Percentiles rank a stretch among this genome's conserved stretches.
Conservation (phyloP, 2,888 invertebrate species). For the Sphaerophoria taeniata region DNA sequence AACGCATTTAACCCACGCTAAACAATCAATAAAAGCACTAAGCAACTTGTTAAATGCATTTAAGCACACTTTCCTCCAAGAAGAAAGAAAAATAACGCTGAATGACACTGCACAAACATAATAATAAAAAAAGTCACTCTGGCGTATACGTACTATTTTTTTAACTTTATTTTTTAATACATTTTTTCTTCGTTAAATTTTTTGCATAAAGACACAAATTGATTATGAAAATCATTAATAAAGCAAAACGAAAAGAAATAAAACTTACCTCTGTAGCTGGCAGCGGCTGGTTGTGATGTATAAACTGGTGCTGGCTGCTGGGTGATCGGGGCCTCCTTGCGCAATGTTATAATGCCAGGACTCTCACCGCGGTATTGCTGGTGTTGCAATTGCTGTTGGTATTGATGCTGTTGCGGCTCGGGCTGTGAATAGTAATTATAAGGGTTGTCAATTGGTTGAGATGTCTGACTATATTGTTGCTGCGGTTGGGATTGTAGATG, state of each 20-base stretch:
- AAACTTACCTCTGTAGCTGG: constrained; percentile 86
- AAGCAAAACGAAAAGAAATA: background rate
- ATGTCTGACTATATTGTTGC: constrained; percentile 67
- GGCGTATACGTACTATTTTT: constrained; percentile 57
- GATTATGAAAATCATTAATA: background rate
- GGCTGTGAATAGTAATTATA: constrained; percentile 83
- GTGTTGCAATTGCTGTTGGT: constrained; percentile 73
- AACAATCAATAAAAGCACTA: too few species aligned
- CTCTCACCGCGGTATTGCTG: constrained; percentile 82
- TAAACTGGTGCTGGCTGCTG: constrained; percentile 90
- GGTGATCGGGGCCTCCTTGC: constrained; percentile 89
- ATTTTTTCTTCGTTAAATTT: background rate
- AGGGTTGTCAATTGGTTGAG: constrained; percentile 79
- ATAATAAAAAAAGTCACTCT: constrained; percentile 3
- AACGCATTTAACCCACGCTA: too few species aligned
- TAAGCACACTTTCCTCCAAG: background rate
- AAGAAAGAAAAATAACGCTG: background rate
- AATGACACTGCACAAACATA: background rate
- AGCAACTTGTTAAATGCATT: background rate
- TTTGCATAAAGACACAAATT: constrained; percentile 4
- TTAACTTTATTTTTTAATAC: constrained; percentile 4
- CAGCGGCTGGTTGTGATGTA: constrained; percentile 91
- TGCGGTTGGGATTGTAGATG: constrained; percentile 79
- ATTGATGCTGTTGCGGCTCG: constrained; percentile 76
- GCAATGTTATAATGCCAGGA: constrained; percentile 85